Evolutionary conservation across 2,113 vertebrate species (phyloP).

Genomic region (cat (Felis catus)): DNA sequence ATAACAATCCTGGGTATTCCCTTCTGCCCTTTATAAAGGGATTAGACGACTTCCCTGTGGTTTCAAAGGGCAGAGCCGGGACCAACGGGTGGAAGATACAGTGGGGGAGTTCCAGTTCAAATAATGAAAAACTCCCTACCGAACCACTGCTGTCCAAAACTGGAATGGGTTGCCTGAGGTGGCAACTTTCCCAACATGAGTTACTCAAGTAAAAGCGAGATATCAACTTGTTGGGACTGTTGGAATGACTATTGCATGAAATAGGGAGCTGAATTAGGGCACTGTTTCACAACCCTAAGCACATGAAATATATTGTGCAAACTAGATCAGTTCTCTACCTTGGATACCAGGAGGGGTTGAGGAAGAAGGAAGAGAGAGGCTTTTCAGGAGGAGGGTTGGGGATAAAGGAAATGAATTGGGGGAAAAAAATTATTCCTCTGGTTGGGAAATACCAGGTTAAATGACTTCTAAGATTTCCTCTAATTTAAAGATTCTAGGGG

Average conservation of each 20-base stretch:
- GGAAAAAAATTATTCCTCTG: conserved; percentile 40
- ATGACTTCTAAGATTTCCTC: conserved; percentile 59
- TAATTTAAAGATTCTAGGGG: conserved; percentile 51
- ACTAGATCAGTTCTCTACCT: background rate
- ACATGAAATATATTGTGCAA: background rate
- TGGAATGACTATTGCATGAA: conserved; percentile 15
- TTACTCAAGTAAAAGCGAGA: conserved; percentile 27
- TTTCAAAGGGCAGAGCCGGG: conserved; percentile 56
- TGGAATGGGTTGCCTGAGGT: background rate
- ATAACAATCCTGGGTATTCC: conserved; percentile 37
- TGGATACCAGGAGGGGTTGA: background rate
- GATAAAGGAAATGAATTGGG: conserved; percentile 22
- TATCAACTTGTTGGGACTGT: background rate
- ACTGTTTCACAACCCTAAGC: background rate
- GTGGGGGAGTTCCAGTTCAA: background rate
- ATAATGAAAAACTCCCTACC: background rate
- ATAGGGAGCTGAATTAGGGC: background rate
- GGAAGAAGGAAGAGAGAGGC: background rate
- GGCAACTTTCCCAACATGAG: background rate
- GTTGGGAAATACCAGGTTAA: conserved; percentile 53
- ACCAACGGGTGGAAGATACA: conserved; percentile 8
- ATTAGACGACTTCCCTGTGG: conserved; percentile 59
- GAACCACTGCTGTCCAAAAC: conserved; percentile 8
- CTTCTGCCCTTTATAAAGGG: conserved; percentile 48
- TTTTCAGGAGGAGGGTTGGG: background rate